Conservation (phyloP, 2,113 vertebrate genomes). For the Halichoeres trimaculatus region DNA sequence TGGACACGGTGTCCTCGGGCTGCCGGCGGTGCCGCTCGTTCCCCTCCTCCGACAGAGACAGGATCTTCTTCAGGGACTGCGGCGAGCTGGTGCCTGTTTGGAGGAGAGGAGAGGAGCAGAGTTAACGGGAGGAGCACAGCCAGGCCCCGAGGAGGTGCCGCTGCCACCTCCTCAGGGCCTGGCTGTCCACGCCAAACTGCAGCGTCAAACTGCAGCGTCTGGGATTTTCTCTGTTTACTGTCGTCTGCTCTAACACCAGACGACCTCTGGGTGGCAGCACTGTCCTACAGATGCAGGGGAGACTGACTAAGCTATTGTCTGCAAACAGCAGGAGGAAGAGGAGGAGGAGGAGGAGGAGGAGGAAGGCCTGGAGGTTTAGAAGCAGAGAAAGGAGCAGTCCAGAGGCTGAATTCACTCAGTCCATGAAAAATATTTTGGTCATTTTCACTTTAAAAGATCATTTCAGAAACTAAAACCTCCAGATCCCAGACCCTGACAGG, state of each 20-base stretch:
- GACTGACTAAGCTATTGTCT: constrained; percentile 35
- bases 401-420: not conserved
- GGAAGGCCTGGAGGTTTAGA: not conserved
- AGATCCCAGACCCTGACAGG: no score
- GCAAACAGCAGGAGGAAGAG: constrained; percentile 29
- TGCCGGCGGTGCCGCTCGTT: constrained; percentile 90
- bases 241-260: constrained; percentile 9
- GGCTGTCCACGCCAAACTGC: constrained; percentile 48
- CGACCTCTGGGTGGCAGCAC: constrained; percentile 66
- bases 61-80: constrained; percentile 98
- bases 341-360: constrained; percentile 3
- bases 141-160: constrained; percentile 15
- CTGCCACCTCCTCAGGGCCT: no score
- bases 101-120: constrained; percentile 41
- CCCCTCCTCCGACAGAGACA: constrained; percentile 96
- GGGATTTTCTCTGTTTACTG: constrained; percentile 8
- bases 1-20: constrained; percentile 91
- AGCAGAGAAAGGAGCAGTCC: not conserved
- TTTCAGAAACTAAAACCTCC: no score
- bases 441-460: no score
- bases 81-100: constrained; percentile 96
- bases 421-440: not conserved
- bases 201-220: constrained; percentile 62
- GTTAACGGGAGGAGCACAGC: constrained; percentile 46
- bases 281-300: constrained; percentile 9